These are phyloP conservation scores for Atta texana DNA, from an alignment of 1,140 invertebrate genomes.

Conservation along the genomic window DNA sequence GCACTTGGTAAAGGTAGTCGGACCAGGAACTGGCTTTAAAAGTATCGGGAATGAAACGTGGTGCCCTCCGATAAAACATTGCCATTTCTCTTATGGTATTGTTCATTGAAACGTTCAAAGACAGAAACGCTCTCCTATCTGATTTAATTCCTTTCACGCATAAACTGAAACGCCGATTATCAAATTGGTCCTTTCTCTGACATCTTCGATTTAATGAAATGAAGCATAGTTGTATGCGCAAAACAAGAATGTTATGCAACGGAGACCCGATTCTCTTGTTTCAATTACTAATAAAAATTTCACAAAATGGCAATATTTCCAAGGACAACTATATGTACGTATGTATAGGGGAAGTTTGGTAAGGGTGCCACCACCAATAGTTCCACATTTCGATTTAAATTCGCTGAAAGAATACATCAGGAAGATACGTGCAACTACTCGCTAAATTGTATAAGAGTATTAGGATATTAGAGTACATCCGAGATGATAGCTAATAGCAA, in stretches of 20 bases:
- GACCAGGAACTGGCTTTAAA: conserved; percentile 37
- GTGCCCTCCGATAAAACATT: conserved; percentile 18
- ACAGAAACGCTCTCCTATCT: neutral
- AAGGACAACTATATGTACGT: neutral
- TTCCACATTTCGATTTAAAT: conserved; percentile 41
- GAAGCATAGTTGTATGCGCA: no score
- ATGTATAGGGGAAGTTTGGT: conserved; percentile 18
- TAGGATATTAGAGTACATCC: conserved; percentile 19
- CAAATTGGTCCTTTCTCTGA: neutral
- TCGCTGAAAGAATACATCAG: conserved; percentile 18
- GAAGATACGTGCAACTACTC: conserved; percentile 45
- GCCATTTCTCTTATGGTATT: conserved; percentile 29
- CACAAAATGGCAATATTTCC: conserved; percentile 28
- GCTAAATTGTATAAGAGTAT: conserved; percentile 41
- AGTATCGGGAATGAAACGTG: conserved; percentile 40
- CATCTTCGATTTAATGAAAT: conserved; percentile 1
- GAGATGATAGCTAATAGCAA: conserved; percentile 23
- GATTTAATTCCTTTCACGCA: neutral
- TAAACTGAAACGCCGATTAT: conserved; percentile 3
- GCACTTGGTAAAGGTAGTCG: conserved; percentile 51
- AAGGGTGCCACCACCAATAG: conserved; percentile 53
- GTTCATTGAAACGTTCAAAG: conserved; percentile 40
- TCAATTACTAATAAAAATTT: conserved; percentile 6
- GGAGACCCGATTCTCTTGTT: neutral
- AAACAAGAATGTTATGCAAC: neutral